Conservation (phyloP, 2,113 vertebrate genomes). For the Raphicerus campestris region DNA sequence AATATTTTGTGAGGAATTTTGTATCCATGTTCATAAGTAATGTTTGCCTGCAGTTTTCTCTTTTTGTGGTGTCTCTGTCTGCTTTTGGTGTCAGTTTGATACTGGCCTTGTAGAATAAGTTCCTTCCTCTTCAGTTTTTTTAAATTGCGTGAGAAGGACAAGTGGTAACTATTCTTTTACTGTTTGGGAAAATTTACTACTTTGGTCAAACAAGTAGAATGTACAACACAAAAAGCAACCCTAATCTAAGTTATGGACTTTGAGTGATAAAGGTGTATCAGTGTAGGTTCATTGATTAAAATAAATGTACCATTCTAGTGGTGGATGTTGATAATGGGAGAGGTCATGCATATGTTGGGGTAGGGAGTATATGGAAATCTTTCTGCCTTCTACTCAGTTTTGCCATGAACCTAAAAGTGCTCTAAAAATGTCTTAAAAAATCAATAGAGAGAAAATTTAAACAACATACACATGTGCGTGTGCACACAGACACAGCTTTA, state of each 20-base stretch:
- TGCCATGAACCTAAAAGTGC: not conserved
- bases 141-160: not conserved
- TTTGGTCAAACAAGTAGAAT: not conserved
- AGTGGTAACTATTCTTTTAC: not conserved
- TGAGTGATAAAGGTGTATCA: not conserved
- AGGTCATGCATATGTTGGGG: not conserved
- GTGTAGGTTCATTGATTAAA: not conserved
- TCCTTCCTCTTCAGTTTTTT: not conserved
- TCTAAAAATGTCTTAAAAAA: not conserved
- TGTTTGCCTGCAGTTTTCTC: not conserved
- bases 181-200: not conserved
- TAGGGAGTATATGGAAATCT: not conserved
- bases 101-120: not conserved
- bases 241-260: not conserved
- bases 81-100: not conserved
- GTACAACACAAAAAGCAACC: not conserved
- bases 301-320: not conserved
- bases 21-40: not conserved
- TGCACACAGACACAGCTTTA: constrained; percentile 21
- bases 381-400: not conserved
- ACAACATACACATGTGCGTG: not conserved
- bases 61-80: not conserved
- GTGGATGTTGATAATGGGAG: not conserved
- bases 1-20: not conserved
- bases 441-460: not conserved